Percentiles rank a stretch among this genome's conserved stretches.
Conservation (phyloP, 2,797 vertebrate genomes). For the Ptychobarbus kaznakovi region DNA sequence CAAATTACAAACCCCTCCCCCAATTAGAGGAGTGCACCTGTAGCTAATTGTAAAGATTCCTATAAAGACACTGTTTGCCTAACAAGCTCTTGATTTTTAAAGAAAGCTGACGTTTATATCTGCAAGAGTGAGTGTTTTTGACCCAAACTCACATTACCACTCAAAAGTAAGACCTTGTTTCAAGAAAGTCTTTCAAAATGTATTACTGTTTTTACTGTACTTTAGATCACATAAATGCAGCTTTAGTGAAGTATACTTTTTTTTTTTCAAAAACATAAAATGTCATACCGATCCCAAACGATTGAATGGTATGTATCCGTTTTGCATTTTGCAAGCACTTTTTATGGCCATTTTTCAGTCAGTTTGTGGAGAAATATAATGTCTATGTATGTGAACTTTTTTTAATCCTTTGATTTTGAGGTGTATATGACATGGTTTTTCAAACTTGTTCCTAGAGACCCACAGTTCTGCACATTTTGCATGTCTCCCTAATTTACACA, state of each 20-base stretch:
- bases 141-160: neutral
- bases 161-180: neutral
- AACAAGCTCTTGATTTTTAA: neutral
- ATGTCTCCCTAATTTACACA: no score
- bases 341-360: neutral
- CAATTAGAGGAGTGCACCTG: neutral
- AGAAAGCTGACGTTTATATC: neutral
- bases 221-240: neutral
- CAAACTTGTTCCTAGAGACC: no score
- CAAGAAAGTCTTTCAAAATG: no score
- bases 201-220: neutral
- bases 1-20: neutral
- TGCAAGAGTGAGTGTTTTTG: neutral
- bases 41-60: neutral
- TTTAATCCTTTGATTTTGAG: no score
- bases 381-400: no score
- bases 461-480: no score
- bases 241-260: neutral
- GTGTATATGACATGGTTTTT: no score
- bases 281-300: neutral
- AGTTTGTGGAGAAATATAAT: neutral
- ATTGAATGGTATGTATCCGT: neutral
- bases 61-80: neutral
- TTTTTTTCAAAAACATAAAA: no score
- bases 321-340: neutral